A percentile compares a stretch with the other conserved stretches of the same genome.
These are phyloP conservation scores for Troides helena DNA, from an alignment of 2,888 invertebrate species.

Conservation along the genomic window DNA sequence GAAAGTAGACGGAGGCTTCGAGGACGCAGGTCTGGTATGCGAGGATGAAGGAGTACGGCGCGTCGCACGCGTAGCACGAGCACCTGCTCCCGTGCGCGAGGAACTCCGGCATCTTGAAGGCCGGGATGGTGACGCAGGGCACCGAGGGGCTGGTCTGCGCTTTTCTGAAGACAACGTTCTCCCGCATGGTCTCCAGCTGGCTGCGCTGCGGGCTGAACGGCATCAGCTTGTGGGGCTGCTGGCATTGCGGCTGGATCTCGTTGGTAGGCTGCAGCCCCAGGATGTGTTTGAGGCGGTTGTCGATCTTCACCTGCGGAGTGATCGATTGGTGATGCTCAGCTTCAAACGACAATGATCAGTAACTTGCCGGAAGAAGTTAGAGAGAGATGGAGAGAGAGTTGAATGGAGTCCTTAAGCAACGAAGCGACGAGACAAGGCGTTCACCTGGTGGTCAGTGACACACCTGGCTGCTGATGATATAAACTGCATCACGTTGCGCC, in stretches of 20 bases:
- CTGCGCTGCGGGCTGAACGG: constrained; percentile 46
- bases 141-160: constrained; percentile 49
- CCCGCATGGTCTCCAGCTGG: constrained; percentile 57
- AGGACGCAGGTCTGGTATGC: constrained; percentile 44
- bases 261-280: constrained; percentile 50
- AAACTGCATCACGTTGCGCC: too few species aligned
- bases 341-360: too few species aligned
- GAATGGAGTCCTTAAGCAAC: too few species aligned
- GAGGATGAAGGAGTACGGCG: constrained; percentile 43
- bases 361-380: too few species aligned
- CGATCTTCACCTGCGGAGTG: constrained; percentile 54
- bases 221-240: constrained; percentile 25
- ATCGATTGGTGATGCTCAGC: too few species aligned
- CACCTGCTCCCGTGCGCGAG: constrained; percentile 49
- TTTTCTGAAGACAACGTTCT: constrained; percentile 45
- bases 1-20: constrained; percentile 57
- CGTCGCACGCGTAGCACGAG: constrained; percentile 51
- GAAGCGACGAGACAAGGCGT: too few species aligned
- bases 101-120: constrained; percentile 50
- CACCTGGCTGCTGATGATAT: too few species aligned
- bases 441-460: too few species aligned
- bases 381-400: too few species aligned
- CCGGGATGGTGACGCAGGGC: constrained; percentile 40
- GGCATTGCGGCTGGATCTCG: constrained; percentile 36
- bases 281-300: constrained; percentile 58